phyloP scores from a whole-genome alignment of 2,888 invertebrate genomes.

The Phyllotreta cruciferae region DNA sequence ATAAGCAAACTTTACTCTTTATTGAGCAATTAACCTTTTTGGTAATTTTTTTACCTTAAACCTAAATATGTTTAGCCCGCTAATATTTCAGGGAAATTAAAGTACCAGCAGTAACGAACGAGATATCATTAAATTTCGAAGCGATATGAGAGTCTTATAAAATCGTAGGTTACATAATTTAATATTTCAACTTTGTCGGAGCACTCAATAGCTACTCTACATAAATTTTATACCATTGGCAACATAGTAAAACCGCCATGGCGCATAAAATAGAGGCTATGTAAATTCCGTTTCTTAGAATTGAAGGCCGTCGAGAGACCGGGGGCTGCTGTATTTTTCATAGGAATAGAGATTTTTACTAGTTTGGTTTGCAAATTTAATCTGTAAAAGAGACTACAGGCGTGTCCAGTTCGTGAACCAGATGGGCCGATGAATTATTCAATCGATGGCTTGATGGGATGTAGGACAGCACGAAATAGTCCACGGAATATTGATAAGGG shows the following conservation, averaged over 20 bases:
- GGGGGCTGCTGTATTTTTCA: constrained; percentile 23
- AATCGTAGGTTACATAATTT: constrained; percentile 14
- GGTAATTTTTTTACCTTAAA: too few relatives aligned
- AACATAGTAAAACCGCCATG: constrained; percentile 21
- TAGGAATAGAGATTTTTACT: constrained; percentile 27
- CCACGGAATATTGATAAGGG: constrained; percentile 24
- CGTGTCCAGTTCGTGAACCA: constrained; percentile 23
- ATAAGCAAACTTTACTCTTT: too few relatives aligned
- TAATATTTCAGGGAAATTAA: constrained; percentile 6
- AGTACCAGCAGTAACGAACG: not conserved
- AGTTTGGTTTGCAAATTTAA: constrained; percentile 33
- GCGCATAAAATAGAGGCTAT: constrained; percentile 17
- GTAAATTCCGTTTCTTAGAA: constrained; percentile 21
- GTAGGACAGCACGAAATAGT: constrained; percentile 19
- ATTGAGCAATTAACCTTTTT: too few relatives aligned
- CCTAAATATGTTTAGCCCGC: too few relatives aligned
- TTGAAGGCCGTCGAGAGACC: constrained; percentile 10
- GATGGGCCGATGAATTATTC: constrained; percentile 25
- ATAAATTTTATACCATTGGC: constrained; percentile 12
- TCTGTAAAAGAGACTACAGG: constrained; percentile 25
- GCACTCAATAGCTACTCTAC: constrained; percentile 19
- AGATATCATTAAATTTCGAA: not conserved
- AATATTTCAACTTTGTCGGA: constrained; percentile 14
- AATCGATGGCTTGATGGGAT: constrained; percentile 24
- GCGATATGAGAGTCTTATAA: constrained; percentile 10